Percentiles rank a stretch among this genome's conserved stretches.
Conservation (phyloP, 35 echinoderm and acorn worm genomes). For the Heliocidaris tuberculata region DNA sequence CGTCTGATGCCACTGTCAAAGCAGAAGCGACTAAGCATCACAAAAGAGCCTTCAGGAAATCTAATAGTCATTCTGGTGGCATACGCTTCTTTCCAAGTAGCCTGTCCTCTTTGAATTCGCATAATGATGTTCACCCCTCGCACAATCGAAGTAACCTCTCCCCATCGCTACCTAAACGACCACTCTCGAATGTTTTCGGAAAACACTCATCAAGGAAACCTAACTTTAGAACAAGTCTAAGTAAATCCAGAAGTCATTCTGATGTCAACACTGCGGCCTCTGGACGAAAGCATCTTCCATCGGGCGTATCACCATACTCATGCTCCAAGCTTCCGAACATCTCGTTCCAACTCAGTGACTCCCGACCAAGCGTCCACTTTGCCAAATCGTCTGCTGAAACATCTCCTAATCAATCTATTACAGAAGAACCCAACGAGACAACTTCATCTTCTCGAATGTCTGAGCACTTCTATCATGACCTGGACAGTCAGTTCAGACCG, state of each 20-base stretch:
- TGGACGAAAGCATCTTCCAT: background rate
- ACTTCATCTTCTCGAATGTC: slow-evolving; percentile 12
- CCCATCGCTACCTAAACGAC: background rate
- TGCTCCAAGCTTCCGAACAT: slow-evolving; percentile 38
- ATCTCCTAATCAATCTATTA: slow-evolving; percentile 3
- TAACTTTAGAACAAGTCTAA: background rate
- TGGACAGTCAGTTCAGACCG: background rate
- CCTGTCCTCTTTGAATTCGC: background rate
- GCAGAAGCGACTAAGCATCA: background rate
- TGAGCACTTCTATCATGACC: slow-evolving; percentile 40
- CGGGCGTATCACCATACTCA: background rate
- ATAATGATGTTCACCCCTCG: background rate
- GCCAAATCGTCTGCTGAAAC: background rate
- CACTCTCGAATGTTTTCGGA: slow-evolving; percentile 9
- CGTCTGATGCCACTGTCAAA: background rate
- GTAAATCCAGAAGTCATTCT: slow-evolving; percentile 13
- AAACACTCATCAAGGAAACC: background rate
- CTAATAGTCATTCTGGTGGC: slow-evolving; percentile 1
- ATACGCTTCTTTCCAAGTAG: background rate
- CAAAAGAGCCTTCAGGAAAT: slow-evolving; percentile 24
- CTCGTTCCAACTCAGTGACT: background rate
- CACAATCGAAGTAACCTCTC: background rate
- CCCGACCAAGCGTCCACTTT: background rate
- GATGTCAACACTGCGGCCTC: background rate
- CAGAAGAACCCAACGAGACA: slow-evolving; percentile 19